Conservation (phyloP, 2,888 invertebrate species). For the Caenorhabditis macrosperma region DNA sequence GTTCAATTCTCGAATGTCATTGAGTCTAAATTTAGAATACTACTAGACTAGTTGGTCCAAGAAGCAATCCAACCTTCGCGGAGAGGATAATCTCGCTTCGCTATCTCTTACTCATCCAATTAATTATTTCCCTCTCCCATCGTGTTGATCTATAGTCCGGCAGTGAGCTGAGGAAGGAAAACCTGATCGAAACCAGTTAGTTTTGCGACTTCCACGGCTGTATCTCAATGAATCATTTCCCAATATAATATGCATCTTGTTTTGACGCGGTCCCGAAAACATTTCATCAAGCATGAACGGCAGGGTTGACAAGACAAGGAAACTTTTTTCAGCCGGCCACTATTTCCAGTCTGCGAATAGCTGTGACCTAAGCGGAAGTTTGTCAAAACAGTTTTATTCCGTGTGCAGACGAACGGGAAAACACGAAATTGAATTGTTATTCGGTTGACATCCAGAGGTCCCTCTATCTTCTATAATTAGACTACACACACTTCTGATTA, state of each 20-base stretch:
- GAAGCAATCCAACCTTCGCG: not conserved
- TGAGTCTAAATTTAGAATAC: not conserved
- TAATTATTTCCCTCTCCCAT: conserved; percentile 20
- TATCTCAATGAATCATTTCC: conserved; percentile 40
- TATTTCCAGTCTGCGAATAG: not conserved
- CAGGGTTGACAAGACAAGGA: conserved; percentile 11
- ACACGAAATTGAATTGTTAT: conserved; percentile 16
- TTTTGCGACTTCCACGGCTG: not conserved
- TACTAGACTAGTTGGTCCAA: not conserved
- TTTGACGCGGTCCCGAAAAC: conserved; percentile 40
- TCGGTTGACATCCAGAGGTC: not conserved
- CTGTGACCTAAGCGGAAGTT: not conserved
- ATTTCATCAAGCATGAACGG: conserved; percentile 46
- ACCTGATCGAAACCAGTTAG: not conserved
- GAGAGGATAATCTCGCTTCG: conserved; percentile 31
- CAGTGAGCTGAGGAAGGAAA: not conserved
- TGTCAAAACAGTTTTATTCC: not conserved
- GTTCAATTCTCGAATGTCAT: not conserved
- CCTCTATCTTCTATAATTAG: conserved; percentile 27
- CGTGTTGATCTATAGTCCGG: conserved; percentile 20
- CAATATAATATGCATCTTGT: conserved; percentile 49
- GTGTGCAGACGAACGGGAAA: not conserved
- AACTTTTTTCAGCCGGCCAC: conserved; percentile 6
- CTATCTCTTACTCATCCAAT: conserved; percentile 45
- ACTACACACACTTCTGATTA: conserved; percentile 32